A percentile compares a stretch with the other conserved stretches of the same genome.
Evolutionary conservation across 2,888 invertebrate genomes (phyloP).

Genomic region (Hyppa rectilinea): DNA sequence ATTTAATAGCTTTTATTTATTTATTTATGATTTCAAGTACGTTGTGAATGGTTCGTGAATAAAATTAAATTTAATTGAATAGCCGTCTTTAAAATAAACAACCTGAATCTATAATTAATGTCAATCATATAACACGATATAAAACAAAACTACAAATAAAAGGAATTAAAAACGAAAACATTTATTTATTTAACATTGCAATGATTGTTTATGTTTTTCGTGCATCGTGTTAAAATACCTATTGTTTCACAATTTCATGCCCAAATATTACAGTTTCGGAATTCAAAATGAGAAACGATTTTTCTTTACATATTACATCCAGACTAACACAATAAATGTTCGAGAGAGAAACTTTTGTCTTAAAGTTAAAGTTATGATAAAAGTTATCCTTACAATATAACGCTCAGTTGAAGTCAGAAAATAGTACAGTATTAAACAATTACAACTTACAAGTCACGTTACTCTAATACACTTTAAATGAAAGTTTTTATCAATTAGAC

Average conservation of each 20-base stretch:
- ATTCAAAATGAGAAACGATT: conserved; percentile 3
- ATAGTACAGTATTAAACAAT: conserved; percentile 45
- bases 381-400: conserved; percentile 47
- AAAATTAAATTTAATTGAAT: too few species aligned
- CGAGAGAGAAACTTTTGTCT: conserved; percentile 31
- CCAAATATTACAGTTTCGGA: background rate
- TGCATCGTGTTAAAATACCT: background rate
- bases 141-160: background rate
- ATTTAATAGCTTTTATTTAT: too few species aligned
- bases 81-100: background rate
- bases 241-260: background rate
- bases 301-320: conserved; percentile 18
- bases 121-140: background rate
- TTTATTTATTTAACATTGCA: background rate
- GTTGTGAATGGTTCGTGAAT: too few species aligned
- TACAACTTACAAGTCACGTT: conserved; percentile 48
- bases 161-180: background rate
- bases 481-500: conserved; percentile 38
- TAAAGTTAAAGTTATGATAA: conserved; percentile 44
- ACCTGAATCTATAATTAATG: background rate
- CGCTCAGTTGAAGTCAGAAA: conserved; percentile 52
- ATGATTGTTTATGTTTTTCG: background rate
- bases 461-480: conserved; percentile 46
- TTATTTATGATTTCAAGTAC: too few species aligned
- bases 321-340: conserved; percentile 33